Base-by-base conservation (phyloP, 2,888 invertebrate genomes). In the Melanargia galathea region DNA sequence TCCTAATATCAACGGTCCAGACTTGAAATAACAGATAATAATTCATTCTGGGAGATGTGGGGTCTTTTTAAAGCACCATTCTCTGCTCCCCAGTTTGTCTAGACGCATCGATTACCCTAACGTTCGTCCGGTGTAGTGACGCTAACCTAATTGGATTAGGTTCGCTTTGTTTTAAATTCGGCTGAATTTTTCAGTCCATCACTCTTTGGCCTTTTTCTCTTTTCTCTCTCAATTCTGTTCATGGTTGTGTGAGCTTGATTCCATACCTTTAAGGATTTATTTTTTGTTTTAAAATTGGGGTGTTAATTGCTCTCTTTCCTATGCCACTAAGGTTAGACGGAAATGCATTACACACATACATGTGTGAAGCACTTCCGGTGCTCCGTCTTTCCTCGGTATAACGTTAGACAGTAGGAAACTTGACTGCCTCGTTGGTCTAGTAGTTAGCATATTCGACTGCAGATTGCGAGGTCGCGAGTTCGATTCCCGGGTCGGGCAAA, bases 21-120 rank as follows among this genome's bases (percentile, higher is more conserved):
- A 64, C 51, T 59, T 22, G 66, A 66, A 69, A 65, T 67, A 70
- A 67, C 67, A 57, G 45, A 40, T 49, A 49, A n/a, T 40, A 35
- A 26, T 59, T 35, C 52, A 55, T 64, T 75, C 46, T 20, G 7
- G 1, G 46, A 24, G 33, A n/a, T 58, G 58, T 58, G 58, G 48
- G 48, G 38, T 26, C 22, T 38, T 58, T 58, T 58, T 30, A 35
- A 40, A 45, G 70, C 69, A 62, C 62, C 66, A 67, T 67, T 63
- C 70, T 70, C 75, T 79, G 75, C 71, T 59, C 65, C 72, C 67
- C 75, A 76, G 72, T 76, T 73, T 77, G 90, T 89, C 90, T 90
- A 90, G 90, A 88, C 90, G 78, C 80, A 90, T 90, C 90, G 90
- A 90, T 90, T 88, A 73, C 75, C 61, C 45, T 55, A 45, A 56